Evolutionary conservation across 1,140 invertebrate genomes (phyloP).

Genomic region (Drosophila murphyi): DNA sequence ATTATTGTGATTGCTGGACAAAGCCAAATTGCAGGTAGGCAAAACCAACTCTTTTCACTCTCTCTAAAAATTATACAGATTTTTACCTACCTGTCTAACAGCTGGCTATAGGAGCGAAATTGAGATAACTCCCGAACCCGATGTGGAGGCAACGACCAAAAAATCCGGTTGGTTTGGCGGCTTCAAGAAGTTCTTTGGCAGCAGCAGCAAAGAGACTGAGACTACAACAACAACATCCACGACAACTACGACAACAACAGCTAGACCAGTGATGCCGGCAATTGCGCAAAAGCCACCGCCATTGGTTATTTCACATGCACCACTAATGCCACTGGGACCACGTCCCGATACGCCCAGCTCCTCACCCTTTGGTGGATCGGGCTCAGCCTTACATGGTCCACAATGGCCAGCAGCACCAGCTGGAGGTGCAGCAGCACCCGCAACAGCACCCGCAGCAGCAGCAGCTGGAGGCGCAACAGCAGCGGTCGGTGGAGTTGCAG

Average conservation of each 20-base stretch:
- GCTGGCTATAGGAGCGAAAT: conserved; percentile 73
- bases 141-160: conserved; percentile 70
- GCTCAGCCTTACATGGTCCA: conserved; percentile 36
- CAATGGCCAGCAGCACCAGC: conserved; percentile 59
- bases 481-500: not conserved
- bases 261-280: conserved; percentile 20
- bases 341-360: conserved; percentile 74
- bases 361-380: conserved; percentile 55
- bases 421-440: not conserved
- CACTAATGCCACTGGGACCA: conserved; percentile 73
- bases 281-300: conserved; percentile 67
- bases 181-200: conserved; percentile 61
- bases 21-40: conserved; percentile 67
- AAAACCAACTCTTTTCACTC: not conserved
- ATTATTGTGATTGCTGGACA: conserved; percentile 57
- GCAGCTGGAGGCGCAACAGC: not conserved
- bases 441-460: not conserved
- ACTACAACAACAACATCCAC: conserved; percentile 38
- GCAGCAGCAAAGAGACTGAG: conserved; percentile 36
- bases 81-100: conserved; percentile 2
- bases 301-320: conserved; percentile 72
- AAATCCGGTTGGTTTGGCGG: conserved; percentile 80
- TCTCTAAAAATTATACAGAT: not conserved
- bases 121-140: conserved; percentile 70
- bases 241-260: conserved; percentile 35